Conservation (phyloP, 2,113 vertebrate species). For the Otolemur garnettii region DNA sequence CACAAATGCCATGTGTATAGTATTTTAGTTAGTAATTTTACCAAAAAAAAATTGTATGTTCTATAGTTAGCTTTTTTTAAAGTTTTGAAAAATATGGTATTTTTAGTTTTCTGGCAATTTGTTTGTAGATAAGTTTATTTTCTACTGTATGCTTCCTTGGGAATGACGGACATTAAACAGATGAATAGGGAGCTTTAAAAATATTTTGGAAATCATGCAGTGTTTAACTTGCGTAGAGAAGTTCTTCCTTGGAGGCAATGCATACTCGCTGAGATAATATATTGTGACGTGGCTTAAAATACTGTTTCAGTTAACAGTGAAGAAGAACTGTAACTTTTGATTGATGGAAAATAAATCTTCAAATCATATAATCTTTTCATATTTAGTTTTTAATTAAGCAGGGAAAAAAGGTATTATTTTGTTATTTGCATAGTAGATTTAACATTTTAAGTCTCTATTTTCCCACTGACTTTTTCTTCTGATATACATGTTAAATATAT, state of each 20-base stretch:
- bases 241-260: not conserved
- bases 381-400: constrained; percentile 13
- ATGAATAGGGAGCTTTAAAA: not conserved
- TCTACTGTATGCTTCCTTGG: not conserved
- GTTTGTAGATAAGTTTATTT: not conserved
- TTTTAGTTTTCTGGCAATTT: constrained; percentile 38
- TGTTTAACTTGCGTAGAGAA: not conserved
- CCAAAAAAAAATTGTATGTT: not conserved
- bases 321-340: not conserved
- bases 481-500: not conserved
- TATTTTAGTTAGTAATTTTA: not conserved
- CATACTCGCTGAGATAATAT: not conserved
- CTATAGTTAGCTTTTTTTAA: not conserved
- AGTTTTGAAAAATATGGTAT: not conserved
- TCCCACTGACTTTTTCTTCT: not conserved
- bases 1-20: not conserved
- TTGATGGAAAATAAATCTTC: not conserved
- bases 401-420: not conserved
- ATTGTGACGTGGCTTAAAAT: not conserved
- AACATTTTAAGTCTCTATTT: not conserved
- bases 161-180: constrained; percentile 15
- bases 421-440: not conserved
- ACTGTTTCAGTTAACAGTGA: not conserved
- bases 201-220: not conserved
- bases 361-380: not conserved